These are phyloP conservation scores for Corella eumyota DNA, from an alignment of 23 tunicate genomes.

Conservation along the genomic window DNA sequence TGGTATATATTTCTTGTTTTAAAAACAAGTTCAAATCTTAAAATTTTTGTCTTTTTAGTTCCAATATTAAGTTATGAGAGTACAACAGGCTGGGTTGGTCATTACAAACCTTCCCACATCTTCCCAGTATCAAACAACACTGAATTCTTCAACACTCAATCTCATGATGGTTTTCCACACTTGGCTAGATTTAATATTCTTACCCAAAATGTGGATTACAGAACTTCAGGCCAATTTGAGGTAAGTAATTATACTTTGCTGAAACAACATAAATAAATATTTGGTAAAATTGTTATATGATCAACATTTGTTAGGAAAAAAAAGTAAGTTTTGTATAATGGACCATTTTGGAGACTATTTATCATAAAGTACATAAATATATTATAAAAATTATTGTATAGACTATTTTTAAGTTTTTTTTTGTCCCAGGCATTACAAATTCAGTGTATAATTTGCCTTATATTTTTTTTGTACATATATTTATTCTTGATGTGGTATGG, in stretches of 20 bases:
- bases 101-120: constrained; percentile 61
- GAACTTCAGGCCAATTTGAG: constrained; percentile 68
- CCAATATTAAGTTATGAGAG: constrained; percentile 20
- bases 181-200: constrained; percentile 9
- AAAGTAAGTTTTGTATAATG: too few relatives aligned
- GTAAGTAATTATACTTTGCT: constrained; percentile 12
- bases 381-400: not conserved
- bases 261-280: not conserved
- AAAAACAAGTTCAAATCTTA: not conserved
- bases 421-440: not conserved
- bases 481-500: too few relatives aligned
- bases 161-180: constrained; percentile 49
- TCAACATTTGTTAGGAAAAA: too few relatives aligned
- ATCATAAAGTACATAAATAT: too few relatives aligned
- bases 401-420: not conserved
- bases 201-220: constrained; percentile 13
- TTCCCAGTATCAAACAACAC: constrained; percentile 13
- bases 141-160: constrained; percentile 43
- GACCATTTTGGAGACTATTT: too few relatives aligned
- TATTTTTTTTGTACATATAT: too few relatives aligned
- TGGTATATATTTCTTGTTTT: too few relatives aligned
- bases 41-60: constrained; percentile 9
- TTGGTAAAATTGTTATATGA: too few relatives aligned
- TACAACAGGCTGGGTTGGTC: constrained; percentile 75
- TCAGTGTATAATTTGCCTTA: too few relatives aligned